Conservation (phyloP, 2,797 vertebrate species). For the Falco rusticolus region DNA sequence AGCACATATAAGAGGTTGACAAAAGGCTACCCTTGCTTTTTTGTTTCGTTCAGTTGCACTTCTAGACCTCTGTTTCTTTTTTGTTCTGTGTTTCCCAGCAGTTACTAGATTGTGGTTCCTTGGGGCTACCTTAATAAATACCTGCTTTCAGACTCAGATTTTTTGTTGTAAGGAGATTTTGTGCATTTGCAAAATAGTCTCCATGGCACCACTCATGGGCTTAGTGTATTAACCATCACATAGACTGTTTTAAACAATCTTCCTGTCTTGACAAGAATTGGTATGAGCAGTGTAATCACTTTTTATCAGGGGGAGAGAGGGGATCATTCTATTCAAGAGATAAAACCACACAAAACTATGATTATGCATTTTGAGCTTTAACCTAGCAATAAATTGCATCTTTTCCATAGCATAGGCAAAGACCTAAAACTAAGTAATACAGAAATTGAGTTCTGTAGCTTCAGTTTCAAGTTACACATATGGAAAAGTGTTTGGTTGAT, state of each 20-base stretch:
- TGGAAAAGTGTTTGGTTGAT: not conserved
- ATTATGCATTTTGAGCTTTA: not conserved
- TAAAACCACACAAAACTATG: not conserved
- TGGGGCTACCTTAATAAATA: not conserved
- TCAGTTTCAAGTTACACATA: not conserved
- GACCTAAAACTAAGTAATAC: not conserved
- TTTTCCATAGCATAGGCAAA: not conserved
- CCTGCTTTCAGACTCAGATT: not conserved
- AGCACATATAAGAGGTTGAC: not conserved
- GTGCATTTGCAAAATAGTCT: conserved; percentile 39
- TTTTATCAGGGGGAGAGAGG: not conserved
- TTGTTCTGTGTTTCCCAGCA: not conserved
- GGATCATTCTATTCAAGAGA: not conserved
- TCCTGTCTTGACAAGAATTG: conserved; percentile 32
- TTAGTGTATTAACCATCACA: conserved; percentile 15
- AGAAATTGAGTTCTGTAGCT: not conserved
- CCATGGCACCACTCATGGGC: not conserved
- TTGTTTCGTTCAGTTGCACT: not conserved
- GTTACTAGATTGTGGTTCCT: not conserved
- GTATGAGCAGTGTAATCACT: not conserved
- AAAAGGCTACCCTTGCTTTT: not conserved
- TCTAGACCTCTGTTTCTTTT: not conserved
- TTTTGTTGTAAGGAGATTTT: conserved; percentile 16
- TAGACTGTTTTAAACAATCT: not conserved
- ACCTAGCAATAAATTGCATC: not conserved